Evolutionary conservation across 2,797 vertebrate genomes (phyloP), one percentile per base, ranked within the genome.

Genomic region (Pseudochaenichthys georgianus): DNA sequence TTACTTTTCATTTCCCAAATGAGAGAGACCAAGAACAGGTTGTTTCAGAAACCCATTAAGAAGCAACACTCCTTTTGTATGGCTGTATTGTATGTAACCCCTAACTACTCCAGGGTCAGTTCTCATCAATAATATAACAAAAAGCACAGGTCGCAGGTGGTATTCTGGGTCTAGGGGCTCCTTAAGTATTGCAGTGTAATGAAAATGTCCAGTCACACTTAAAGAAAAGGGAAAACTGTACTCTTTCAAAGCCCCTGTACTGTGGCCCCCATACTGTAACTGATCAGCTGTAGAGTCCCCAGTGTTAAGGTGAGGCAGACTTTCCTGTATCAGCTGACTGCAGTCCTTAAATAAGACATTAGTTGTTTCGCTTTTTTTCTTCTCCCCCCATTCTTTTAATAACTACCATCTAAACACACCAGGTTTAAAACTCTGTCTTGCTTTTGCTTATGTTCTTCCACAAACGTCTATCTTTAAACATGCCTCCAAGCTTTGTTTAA

Each of bases 141-240:
- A 74, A 71, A 65, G 6, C 15, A 42, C 48, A 50, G 64, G 45
- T 53, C 64, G 31, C 52, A 64, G 63, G 28, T 58, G 51, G n/a
- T 51, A 50, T 64, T 70, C 8, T 58, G 68, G 64, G 42, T 46
- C 8, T 45, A 19, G 15, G 43, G 45, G 17, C 48, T 41, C 23
- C 45, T 16, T 15, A 41, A 73, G 54, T 52, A 69, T 45, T 38
- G 28, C 50, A 52, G 31, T 10, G 12, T 71, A 74, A 78, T 77
- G 48, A 60, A 73, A 72, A 70, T 64, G 31, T 75, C 70, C 59
- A 55, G 46, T 64, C 71, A 51, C 60, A 58, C 51, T 70, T 70
- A 21, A 43, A 54, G 31, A 34, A 31, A 48, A 70, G 65, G 41
- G 9, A 74, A 53, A 21, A 68, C 19, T 5, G 71, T 6, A 21